These are phyloP conservation scores for Chrosomus eos DNA, from an alignment of 2,797 vertebrate species.

Conservation along the genomic window DNA sequence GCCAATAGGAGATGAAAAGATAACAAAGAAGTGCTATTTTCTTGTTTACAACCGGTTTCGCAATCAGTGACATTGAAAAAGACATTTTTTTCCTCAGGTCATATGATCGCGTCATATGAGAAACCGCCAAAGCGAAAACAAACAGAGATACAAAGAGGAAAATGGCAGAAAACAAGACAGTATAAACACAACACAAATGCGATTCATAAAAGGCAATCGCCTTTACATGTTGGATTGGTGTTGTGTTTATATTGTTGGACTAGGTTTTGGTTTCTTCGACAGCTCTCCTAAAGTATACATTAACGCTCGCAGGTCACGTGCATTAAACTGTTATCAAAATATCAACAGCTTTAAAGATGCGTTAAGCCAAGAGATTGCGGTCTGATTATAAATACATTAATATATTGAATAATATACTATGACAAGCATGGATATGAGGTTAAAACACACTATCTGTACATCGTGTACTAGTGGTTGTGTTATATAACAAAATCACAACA, in stretches of 20 bases:
- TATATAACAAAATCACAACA: not conserved
- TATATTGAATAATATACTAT: not conserved
- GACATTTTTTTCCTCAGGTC: not conserved
- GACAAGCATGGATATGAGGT: not conserved
- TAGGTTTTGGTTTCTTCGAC: not conserved
- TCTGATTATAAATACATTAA: not conserved
- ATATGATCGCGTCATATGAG: conserved; percentile 42
- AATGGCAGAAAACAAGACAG: not conserved
- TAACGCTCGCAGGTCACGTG: not conserved
- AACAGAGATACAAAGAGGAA: not conserved
- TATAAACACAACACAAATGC: not conserved
- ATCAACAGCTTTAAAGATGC: not conserved
- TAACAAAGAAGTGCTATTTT: not conserved
- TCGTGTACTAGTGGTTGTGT: not conserved
- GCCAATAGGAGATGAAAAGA: not conserved
- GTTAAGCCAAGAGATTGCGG: not conserved
- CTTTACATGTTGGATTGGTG: not conserved
- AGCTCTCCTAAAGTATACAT: not conserved
- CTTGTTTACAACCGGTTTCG: not conserved
- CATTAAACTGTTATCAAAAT: not conserved
- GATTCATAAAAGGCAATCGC: not conserved
- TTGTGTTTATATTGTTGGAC: not conserved
- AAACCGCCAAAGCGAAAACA: not conserved
- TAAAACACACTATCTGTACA: not conserved
- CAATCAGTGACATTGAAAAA: not conserved